These are phyloP conservation scores for Balearica regulorum DNA, from an alignment of 2,797 vertebrate genomes.

Conservation along the genomic window DNA sequence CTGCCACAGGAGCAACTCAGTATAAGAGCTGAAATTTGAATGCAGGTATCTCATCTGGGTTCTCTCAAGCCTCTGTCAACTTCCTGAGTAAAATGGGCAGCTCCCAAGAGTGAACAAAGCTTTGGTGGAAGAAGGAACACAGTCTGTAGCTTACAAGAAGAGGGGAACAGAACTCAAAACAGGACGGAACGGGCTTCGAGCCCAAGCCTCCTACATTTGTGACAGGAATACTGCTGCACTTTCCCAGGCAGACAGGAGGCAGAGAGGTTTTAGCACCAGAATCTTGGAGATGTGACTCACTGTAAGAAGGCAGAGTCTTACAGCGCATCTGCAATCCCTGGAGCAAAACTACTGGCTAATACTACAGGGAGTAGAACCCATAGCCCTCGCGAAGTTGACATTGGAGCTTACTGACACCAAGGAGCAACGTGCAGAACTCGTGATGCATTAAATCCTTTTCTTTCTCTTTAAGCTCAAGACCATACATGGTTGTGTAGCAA, in stretches of 20 bases:
- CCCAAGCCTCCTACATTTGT: background rate
- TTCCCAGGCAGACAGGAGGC: background rate
- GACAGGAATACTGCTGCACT: background rate
- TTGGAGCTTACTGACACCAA: background rate
- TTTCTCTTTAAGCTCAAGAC: background rate
- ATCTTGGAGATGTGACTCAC: background rate
- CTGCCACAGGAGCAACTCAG: background rate
- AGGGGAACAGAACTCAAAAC: background rate
- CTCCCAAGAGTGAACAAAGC: background rate
- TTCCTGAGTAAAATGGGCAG: background rate
- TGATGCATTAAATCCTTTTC: background rate
- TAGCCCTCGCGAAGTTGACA: background rate
- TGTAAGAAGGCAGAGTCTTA: background rate
- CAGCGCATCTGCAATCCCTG: background rate
- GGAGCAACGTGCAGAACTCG: background rate
- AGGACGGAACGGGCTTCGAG: background rate
- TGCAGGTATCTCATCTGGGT: background rate
- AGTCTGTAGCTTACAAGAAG: rapidly evolving
- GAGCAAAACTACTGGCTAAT: background rate
- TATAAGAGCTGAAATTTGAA: background rate
- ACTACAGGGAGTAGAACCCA: background rate
- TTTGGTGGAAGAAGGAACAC: background rate
- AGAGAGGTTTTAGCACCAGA: background rate
- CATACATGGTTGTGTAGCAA: rapidly evolving
- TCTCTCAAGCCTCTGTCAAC: background rate